These are phyloP conservation scores for Trachelus troglodyta DNA, from an alignment of 2,888 invertebrate genomes.

Conservation along the genomic window DNA sequence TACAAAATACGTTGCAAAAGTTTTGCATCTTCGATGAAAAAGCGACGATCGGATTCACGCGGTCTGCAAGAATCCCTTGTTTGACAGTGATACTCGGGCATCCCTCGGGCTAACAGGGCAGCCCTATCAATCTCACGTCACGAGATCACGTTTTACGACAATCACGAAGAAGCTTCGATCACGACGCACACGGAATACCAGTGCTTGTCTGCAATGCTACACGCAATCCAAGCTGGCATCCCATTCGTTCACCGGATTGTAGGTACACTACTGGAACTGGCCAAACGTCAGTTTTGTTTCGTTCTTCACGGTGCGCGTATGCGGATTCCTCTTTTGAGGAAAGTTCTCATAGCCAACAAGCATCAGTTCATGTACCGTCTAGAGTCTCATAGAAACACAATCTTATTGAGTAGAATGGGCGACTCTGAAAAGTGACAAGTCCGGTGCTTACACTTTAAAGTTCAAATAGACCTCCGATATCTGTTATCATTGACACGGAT, in stretches of 20 bases:
- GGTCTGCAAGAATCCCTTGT: no score
- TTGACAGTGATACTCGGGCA: neutral
- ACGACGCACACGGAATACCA: constrained; percentile 36
- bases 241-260: constrained; percentile 34
- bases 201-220: constrained; percentile 33
- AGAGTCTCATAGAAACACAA: no score
- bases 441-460: no score
- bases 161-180: constrained; percentile 41
- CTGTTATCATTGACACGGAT: no score
- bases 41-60: no score
- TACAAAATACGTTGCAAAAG: no score
- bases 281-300: constrained; percentile 43
- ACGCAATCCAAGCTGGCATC: constrained; percentile 41
- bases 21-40: no score
- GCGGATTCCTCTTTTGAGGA: constrained; percentile 4
- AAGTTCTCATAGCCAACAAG: neutral
- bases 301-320: constrained; percentile 32
- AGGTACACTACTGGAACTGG: constrained; percentile 34
- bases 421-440: no score
- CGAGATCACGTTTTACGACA: constrained; percentile 33
- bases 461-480: no score
- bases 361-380: no score
- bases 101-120: neutral
- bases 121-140: constrained; percentile 21
- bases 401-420: no score